Evolutionary conservation across 2,113 vertebrate species (phyloP).

Genomic region (Engraulis encrasicolus): DNA sequence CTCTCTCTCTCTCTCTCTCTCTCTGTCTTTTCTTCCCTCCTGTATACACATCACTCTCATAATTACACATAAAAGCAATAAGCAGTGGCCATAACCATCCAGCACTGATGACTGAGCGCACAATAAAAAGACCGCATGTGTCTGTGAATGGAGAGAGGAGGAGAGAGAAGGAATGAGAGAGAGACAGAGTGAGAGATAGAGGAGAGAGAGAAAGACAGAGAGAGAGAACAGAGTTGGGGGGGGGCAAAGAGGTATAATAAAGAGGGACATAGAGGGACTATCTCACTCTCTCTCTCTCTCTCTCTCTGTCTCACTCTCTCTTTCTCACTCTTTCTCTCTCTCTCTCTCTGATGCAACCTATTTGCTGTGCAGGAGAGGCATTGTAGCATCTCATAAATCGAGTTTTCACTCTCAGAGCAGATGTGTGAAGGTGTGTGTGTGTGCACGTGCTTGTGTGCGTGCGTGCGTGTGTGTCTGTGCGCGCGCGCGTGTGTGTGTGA

Average conservation of each 20-base stretch:
- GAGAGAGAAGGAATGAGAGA: not conserved
- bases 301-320: not conserved
- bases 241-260: not conserved
- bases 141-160: not conserved
- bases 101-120: conserved; percentile 3
- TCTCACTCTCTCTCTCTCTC: not conserved
- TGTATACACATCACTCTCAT: conserved; percentile 20
- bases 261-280: not conserved
- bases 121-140: not conserved
- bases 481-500: not conserved
- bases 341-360: not conserved
- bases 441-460: not conserved
- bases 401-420: conserved; percentile 10
- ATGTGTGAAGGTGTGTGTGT: not conserved
- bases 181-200: not conserved
- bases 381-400: conserved; percentile 12
- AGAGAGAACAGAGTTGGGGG: not conserved
- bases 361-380: conserved; percentile 20
- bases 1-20: not conserved
- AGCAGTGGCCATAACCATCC: conserved; percentile 10
- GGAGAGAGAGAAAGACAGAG: not conserved
- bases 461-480: not conserved
- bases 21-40: conserved; percentile 6
- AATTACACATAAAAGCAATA: conserved; percentile 14
- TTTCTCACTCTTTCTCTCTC: not conserved